Conservation (phyloP, 2,888 invertebrate genomes). For the Drosophila ustulata region DNA sequence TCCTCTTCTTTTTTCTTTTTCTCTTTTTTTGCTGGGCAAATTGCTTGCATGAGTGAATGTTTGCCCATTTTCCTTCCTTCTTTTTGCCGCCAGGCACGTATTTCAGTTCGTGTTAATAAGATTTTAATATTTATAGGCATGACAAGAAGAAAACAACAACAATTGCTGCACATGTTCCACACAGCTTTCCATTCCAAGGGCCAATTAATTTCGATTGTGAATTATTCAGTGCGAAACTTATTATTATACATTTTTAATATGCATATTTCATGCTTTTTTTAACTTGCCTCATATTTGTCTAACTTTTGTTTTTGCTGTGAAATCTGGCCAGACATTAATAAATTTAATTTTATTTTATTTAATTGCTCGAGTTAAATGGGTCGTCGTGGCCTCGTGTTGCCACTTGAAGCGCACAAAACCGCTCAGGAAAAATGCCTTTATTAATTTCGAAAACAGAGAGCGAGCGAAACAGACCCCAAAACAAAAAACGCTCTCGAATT, state of each 20-base stretch:
- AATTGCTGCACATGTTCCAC: conserved; percentile 1
- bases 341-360: conserved; percentile 65
- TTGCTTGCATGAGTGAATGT: conserved; percentile 44
- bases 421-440: conserved; percentile 59
- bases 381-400: conserved; percentile 6
- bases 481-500: conserved; percentile 11
- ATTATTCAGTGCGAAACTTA: conserved; percentile 20
- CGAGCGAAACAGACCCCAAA: not conserved
- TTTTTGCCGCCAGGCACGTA: conserved; percentile 35
- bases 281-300: conserved; percentile 41
- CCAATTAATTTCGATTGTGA: conserved; percentile 17
- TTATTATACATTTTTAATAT: conserved; percentile 2
- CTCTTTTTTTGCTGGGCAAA: conserved; percentile 5
- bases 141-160: conserved; percentile 1
- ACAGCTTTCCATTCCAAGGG: not conserved
- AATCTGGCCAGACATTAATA: conserved; percentile 50
- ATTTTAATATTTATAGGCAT: conserved; percentile 73
- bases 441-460: conserved; percentile 63
- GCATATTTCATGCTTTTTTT: conserved; percentile 25
- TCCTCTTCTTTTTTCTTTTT: conserved; percentile 19
- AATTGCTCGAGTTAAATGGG: conserved; percentile 56
- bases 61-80: not conserved
- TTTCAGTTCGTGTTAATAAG: conserved; percentile 54
- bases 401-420: conserved; percentile 51
- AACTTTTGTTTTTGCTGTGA: conserved; percentile 5